Evolutionary conservation across 1,140 invertebrate genomes (phyloP).

Genomic region (Drosophila rufa): DNA sequence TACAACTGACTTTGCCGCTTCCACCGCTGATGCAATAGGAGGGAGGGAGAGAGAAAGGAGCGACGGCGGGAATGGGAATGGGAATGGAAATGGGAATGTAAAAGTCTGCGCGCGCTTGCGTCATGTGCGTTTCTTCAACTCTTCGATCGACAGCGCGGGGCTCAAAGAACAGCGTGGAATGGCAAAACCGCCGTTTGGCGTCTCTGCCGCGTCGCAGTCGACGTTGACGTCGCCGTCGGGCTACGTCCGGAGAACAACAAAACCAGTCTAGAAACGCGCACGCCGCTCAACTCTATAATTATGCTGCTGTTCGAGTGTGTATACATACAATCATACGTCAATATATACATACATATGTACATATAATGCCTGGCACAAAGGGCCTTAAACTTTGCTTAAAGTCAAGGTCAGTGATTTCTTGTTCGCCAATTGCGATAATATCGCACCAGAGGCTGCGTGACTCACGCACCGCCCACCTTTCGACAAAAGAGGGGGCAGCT

Average conservation of each 20-base stretch:
- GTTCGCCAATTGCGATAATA: slow-evolving; percentile 76
- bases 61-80: background rate
- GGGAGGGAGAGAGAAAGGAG: slow-evolving; percentile 13
- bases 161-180: slow-evolving; percentile 62
- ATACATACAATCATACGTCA: slow-evolving; percentile 10
- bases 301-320: slow-evolving; percentile 49
- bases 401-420: slow-evolving; percentile 85
- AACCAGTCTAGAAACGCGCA: slow-evolving; percentile 79
- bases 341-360: slow-evolving; percentile 6
- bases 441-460: slow-evolving; percentile 39
- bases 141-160: slow-evolving; percentile 21
- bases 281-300: slow-evolving; percentile 67
- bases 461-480: slow-evolving; percentile 40
- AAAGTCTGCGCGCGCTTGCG: slow-evolving; percentile 75
- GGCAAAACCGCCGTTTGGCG: slow-evolving; percentile 34
- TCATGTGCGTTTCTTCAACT: slow-evolving; percentile 65
- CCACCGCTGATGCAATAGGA: slow-evolving; percentile 72
- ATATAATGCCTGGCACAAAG: slow-evolving; percentile 66
- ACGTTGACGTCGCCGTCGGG: slow-evolving; percentile 12
- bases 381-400: slow-evolving; percentile 84
- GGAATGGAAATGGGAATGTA: slow-evolving; percentile 56
- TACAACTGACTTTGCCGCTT: slow-evolving; percentile 48
- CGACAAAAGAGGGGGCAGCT: background rate
- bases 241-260: slow-evolving; percentile 54
- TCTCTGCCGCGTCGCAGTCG: slow-evolving; percentile 14